Base-by-base conservation (phyloP, 2,888 invertebrate species). In the Ommatoiulus sabulosus region DNA sequence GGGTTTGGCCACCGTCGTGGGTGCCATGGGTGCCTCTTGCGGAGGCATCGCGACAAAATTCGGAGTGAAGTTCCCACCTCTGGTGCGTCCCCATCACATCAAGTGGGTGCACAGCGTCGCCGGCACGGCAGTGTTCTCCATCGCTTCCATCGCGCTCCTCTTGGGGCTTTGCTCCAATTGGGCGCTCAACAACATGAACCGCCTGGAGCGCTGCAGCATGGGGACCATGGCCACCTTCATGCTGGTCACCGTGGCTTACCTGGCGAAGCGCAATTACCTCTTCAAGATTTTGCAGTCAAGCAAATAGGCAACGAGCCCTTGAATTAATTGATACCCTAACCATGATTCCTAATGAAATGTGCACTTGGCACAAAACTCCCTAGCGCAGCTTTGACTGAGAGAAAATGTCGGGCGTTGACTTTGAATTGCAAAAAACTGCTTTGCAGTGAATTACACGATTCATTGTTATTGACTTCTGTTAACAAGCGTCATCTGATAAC, bases 161-260 rank as follows among this genome's bases (percentile, higher is more conserved):
- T 52, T 87, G 57, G 87, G 87, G 8, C n/a, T 87, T 2, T 10
- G 24, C 35, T 87, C 87, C 12, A 87, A 20, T 35, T 87, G 87
- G 87, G 87, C 87, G 0, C 43, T 87, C 35, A 35, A 48, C 87
- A 87, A 87, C 52, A 87, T 87, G 86, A 86, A 20, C 44, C 86
- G 86, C 20, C 24, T 86, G 44, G 46, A 86, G 86, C 86, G 86
- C 44, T 86, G 86, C 86, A 44, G 44, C 46, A 48, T 86, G 86
- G 86, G 86, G 17, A 48, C 86, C 10, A 44, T 86, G 86, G 44
- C 44, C 44, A 15, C 17, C 20, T 20, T 44, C 86, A 1, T 86
- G 86, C 10, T 48, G 20, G 44, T 48, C 48, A 24, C 48, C 3
- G 86, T 44, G 86, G 44, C 7, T n/a, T 44, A 44, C 20, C 24